Conservation (phyloP, 2,113 vertebrate species). For the Odocoileus hemionus region DNA sequence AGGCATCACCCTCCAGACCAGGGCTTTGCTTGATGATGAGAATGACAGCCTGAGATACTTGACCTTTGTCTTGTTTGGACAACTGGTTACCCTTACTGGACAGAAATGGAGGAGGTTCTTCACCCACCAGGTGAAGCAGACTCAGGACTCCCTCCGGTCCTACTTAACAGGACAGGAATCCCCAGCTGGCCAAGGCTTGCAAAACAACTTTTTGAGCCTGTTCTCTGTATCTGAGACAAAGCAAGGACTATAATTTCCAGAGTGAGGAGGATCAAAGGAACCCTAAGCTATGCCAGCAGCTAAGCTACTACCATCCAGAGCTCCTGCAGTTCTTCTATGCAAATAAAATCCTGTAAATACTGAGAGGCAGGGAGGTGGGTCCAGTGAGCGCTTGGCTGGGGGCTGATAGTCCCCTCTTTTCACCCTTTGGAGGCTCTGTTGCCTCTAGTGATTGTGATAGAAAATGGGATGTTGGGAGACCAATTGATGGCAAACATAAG, state of each 20-base stretch:
- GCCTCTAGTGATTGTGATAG: not conserved
- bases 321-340: constrained; percentile 68
- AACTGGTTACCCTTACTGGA: not conserved
- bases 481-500: not conserved
- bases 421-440: not conserved
- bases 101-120: not conserved
- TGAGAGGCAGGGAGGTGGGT: not conserved
- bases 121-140: not conserved
- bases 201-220: constrained; percentile 54
- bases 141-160: not conserved
- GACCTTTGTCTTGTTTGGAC: not conserved
- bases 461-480: constrained; percentile 10
- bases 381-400: not conserved
- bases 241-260: constrained; percentile 35
- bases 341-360: constrained; percentile 63
- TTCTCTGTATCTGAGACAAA: constrained; percentile 47
- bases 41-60: not conserved
- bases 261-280: constrained; percentile 50
- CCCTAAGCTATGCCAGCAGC: constrained; percentile 48
- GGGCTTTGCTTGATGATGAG: constrained; percentile 47
- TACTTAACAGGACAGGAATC: not conserved
- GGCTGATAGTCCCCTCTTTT: not conserved
- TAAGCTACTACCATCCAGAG: constrained; percentile 68
- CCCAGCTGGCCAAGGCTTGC: constrained; percentile 51
- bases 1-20: constrained; percentile 66